Conservation (phyloP, 2,888 invertebrate genomes). For the Eutolmus rufibarbis region DNA sequence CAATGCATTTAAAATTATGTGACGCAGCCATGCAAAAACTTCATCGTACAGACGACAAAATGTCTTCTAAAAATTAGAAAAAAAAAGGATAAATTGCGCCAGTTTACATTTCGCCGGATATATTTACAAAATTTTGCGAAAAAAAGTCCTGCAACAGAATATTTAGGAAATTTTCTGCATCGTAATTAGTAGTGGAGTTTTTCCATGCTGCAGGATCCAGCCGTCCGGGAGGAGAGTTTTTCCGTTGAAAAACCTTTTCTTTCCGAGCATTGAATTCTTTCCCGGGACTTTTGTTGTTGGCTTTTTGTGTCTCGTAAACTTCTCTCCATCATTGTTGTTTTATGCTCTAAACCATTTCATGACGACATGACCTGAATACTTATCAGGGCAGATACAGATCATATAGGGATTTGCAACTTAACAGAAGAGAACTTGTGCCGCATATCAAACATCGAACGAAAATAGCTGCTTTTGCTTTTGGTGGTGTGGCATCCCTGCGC, state of each 20-base stretch:
- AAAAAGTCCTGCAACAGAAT: not conserved
- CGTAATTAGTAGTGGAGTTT: not conserved
- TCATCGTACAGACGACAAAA: not conserved
- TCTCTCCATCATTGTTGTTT: slow-evolving; percentile 26
- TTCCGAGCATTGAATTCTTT: slow-evolving; percentile 14
- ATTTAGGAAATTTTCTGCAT: not conserved
- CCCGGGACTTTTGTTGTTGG: not conserved
- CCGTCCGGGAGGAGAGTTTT: not conserved
- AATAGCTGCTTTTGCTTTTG: slow-evolving; percentile 1
- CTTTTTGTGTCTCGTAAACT: slow-evolving; percentile 6
- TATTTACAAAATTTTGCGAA: not conserved
- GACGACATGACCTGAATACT: slow-evolving; percentile 44
- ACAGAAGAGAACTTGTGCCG: slow-evolving; percentile 46
- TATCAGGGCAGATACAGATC: slow-evolving; percentile 44
- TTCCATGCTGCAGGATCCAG: not conserved
- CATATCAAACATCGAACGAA: slow-evolving; percentile 45
- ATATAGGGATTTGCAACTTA: slow-evolving; percentile 48
- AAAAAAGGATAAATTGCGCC: not conserved
- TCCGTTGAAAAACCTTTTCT: slow-evolving; percentile 11
- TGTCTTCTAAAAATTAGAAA: not conserved
- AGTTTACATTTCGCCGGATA: not conserved
- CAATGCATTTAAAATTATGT: not conserved
- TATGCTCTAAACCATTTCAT: slow-evolving; percentile 33
- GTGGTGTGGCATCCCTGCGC: not conserved
- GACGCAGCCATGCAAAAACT: not conserved